These are phyloP conservation scores for Catajapyx aquilonaris DNA, from an alignment of 1,140 invertebrate genomes.

Conservation along the genomic window DNA sequence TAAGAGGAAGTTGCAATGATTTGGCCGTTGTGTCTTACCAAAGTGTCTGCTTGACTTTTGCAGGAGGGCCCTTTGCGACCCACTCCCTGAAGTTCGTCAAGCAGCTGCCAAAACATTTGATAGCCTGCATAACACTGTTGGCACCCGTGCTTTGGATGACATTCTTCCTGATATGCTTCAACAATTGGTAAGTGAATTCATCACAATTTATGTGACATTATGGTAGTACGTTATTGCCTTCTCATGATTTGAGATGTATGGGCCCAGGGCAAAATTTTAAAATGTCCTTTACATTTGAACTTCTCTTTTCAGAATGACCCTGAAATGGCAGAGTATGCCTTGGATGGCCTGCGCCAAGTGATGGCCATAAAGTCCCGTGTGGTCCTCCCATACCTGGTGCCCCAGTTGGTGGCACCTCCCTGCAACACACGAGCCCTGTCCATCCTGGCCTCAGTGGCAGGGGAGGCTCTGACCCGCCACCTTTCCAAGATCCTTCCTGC, in stretches of 20 bases:
- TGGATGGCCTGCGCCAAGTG: slow-evolving; percentile 87
- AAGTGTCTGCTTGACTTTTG: no score
- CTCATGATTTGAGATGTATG: no score
- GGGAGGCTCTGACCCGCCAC: slow-evolving; percentile 78
- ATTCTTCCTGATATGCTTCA: slow-evolving; percentile 80
- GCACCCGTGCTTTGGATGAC: slow-evolving; percentile 86
- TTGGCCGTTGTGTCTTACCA: no score
- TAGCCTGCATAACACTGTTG: slow-evolving; percentile 82
- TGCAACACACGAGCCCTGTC: slow-evolving; percentile 86
- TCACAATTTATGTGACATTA: not conserved
- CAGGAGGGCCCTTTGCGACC: slow-evolving; percentile 78
- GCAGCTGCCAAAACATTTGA: slow-evolving; percentile 95
- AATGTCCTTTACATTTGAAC: no score
- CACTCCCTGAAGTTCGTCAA: slow-evolving; percentile 71
- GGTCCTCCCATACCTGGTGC: slow-evolving; percentile 85
- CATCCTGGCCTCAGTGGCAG: slow-evolving; percentile 76
- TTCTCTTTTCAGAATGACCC: slow-evolving; percentile 37
- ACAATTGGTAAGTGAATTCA: slow-evolving; percentile 34
- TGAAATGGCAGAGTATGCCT: slow-evolving; percentile 54
- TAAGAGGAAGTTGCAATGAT: no score
- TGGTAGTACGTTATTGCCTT: no score
- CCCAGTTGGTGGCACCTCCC: slow-evolving; percentile 59
- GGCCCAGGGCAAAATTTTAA: no score
- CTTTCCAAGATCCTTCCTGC: slow-evolving; percentile 78
- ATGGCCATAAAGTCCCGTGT: slow-evolving; percentile 92